These are phyloP conservation scores for Sarcophaga rosellei DNA, from an alignment of 2,888 invertebrate genomes.

Conservation along the genomic window DNA sequence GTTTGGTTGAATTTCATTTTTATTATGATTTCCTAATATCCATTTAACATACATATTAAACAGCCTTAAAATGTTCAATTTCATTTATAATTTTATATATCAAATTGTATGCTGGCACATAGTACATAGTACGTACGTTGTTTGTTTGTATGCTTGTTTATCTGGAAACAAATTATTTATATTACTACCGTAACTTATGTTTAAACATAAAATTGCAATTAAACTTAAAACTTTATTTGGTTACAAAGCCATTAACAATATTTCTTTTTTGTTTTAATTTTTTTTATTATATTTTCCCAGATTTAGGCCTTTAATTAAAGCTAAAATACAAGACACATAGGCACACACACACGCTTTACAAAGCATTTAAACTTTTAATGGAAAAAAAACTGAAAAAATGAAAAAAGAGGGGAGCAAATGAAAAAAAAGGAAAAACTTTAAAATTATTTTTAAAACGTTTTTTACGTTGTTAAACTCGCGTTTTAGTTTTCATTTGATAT, in stretches of 20 bases:
- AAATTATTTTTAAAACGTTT: conserved; percentile 29
- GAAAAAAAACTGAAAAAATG: neutral
- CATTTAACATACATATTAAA: neutral
- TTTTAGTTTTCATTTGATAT: conserved; percentile 32
- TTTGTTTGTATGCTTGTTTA: conserved; percentile 15
- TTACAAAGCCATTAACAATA: conserved; percentile 40
- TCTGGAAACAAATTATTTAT: conserved; percentile 46
- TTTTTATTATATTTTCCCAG: conserved; percentile 4
- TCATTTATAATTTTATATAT: conserved; percentile 40
- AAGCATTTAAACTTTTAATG: conserved; percentile 1
- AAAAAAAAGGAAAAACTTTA: neutral
- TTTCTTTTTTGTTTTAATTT: neutral
- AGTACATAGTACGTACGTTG: too few species aligned
- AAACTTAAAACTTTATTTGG: conserved; percentile 55
- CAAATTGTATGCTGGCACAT: neutral
- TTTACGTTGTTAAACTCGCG: conserved; percentile 33
- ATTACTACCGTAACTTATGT: conserved; percentile 45
- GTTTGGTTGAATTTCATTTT: neutral
- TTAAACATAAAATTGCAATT: conserved; percentile 62
- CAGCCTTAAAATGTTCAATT: conserved; percentile 11
- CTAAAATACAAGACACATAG: neutral
- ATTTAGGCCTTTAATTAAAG: conserved; percentile 48
- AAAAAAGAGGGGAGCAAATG: neutral
- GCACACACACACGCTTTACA: neutral
- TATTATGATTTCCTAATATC: neutral